Conservation (phyloP, 2,797 vertebrate species). For the Peromyscus nudipes region DNA sequence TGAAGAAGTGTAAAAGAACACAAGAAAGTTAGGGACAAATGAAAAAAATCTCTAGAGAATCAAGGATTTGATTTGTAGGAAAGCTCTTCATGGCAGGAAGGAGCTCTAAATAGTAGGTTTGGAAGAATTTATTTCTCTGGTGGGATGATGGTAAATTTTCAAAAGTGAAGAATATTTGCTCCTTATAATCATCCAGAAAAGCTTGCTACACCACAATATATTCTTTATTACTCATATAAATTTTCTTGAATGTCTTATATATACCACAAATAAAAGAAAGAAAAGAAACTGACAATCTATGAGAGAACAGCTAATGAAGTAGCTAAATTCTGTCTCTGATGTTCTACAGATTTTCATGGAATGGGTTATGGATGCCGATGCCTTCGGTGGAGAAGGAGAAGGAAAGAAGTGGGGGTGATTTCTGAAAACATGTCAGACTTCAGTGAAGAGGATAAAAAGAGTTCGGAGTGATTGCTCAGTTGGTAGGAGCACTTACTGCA, state of each 20-base stretch:
- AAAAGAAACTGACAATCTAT: background rate
- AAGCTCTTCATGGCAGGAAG: background rate
- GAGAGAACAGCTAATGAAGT: background rate
- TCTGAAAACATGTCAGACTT: background rate
- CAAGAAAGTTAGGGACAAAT: background rate
- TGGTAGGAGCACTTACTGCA: too few species aligned
- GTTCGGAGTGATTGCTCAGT: background rate
- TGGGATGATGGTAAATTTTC: background rate
- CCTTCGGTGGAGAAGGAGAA: background rate
- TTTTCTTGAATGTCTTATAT: background rate
- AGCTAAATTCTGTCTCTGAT: background rate
- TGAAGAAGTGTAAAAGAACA: background rate
- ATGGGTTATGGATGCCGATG: background rate
- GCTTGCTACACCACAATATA: background rate
- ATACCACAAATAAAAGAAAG: background rate
- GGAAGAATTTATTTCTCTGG: background rate
- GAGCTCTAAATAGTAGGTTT: background rate
- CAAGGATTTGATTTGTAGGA: background rate
- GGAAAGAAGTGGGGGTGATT: background rate
- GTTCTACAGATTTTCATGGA: background rate
- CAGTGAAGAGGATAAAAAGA: too few species aligned
- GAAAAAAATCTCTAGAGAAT: background rate
- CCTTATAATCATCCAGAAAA: background rate
- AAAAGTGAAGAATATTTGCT: background rate
- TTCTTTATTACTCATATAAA: background rate